phyloP scores from a whole-genome alignment of 2,797 vertebrate genomes.

The Vultur gryphus region DNA sequence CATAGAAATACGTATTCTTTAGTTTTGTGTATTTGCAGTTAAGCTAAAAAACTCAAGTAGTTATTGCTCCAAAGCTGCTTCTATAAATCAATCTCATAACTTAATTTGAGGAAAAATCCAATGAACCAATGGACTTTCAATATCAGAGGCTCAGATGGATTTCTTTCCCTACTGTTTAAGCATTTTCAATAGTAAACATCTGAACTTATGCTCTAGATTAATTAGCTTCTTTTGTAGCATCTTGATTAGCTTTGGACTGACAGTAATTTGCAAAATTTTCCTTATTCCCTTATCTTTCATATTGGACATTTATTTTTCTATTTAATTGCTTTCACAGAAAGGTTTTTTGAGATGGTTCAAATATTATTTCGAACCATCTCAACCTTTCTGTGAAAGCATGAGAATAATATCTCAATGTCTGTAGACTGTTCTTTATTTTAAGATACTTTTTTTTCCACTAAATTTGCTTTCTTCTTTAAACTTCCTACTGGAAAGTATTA shows the following conservation, averaged over 20 bases:
- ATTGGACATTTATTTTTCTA: not conserved
- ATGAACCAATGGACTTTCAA: not conserved
- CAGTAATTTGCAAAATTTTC: not conserved
- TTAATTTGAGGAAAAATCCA: not conserved
- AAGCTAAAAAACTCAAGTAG: not conserved
- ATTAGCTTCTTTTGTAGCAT: not conserved
- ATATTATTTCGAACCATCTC: not conserved
- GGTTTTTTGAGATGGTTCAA: not conserved
- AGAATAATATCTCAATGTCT: not conserved
- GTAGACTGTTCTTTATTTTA: not conserved
- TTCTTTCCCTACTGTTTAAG: not conserved
- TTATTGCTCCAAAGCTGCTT: not conserved
- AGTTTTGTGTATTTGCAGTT: not conserved
- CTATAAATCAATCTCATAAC: not conserved
- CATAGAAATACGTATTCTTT: not conserved
- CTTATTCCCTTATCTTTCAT: not conserved
- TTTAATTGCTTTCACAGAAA: not conserved
- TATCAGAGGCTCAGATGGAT: not conserved
- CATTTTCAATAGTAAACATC: not conserved
- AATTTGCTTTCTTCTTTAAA: not conserved
- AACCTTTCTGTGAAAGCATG: too few species aligned
- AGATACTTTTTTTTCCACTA: not conserved
- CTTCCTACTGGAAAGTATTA: not conserved
- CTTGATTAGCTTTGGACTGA: not conserved
- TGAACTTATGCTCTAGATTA: not conserved